Percentiles rank a stretch among this genome's conserved stretches.
Conservation (phyloP, 2,797 vertebrate genomes). For the Microtus agrestis region DNA sequence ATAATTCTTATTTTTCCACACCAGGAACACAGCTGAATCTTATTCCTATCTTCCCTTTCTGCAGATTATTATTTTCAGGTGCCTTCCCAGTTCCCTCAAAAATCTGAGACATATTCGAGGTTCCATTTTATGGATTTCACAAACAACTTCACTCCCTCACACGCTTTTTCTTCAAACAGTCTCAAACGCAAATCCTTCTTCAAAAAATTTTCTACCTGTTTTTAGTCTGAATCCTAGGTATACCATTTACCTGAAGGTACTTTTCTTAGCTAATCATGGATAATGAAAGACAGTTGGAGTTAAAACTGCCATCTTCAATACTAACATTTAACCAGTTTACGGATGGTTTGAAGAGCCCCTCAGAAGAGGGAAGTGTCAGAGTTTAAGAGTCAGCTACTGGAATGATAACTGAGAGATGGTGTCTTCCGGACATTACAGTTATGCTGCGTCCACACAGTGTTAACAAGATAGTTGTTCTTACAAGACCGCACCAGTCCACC, state of each 20-base stretch:
- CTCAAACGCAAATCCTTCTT: not conserved
- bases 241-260: not conserved
- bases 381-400: not conserved
- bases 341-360: not conserved
- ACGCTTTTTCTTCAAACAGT: not conserved
- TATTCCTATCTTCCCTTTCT: not conserved
- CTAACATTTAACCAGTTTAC: not conserved
- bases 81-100: too few relatives aligned
- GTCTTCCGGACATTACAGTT: not conserved
- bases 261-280: not conserved
- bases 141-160: too few relatives aligned
- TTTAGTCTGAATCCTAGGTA: not conserved
- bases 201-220: not conserved
- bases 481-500: not conserved
- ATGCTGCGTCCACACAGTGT: not conserved
- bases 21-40: not conserved
- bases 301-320: not conserved
- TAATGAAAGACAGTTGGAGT: slow-evolving; percentile 14
- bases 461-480: not conserved
- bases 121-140: not conserved
- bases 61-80: not conserved
- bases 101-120: not conserved
- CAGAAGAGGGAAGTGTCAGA: not conserved
- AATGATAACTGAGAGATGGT: not conserved
- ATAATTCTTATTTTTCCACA: not conserved